Percentiles rank a stretch among this genome's conserved stretches.
These are phyloP conservation scores for Leptinotarsa defecta DNA, from an alignment of 1,140 invertebrate genomes.

Conservation along the genomic window DNA sequence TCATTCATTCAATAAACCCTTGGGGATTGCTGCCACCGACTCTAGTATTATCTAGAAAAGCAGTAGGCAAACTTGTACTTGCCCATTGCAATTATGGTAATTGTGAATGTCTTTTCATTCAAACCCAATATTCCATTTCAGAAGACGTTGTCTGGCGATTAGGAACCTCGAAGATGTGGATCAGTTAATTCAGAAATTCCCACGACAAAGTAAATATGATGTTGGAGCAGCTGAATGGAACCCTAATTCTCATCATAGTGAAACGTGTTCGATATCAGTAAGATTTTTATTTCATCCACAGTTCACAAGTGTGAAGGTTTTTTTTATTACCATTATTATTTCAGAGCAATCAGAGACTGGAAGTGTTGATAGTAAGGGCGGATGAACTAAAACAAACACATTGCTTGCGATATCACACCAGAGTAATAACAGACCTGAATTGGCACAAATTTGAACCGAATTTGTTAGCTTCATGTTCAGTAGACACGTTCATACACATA, in stretches of 20 bases:
- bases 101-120: no score
- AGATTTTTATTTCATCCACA: constrained; percentile 48
- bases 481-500: constrained; percentile 90
- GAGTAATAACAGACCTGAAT: constrained; percentile 89
- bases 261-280: constrained; percentile 89
- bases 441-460: constrained; percentile 92
- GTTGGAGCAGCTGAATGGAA: constrained; percentile 92
- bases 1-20: no score
- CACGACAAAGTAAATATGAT: constrained; percentile 91
- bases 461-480: constrained; percentile 88
- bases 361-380: constrained; percentile 77
- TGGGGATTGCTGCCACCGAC: no score
- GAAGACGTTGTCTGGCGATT: constrained; percentile 79
- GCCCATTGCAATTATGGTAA: no score
- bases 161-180: constrained; percentile 73
- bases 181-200: constrained; percentile 77
- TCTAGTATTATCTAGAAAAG: no score
- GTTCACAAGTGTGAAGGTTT: neutral
- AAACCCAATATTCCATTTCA: constrained; percentile 53
- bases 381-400: constrained; percentile 70
- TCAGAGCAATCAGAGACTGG: constrained; percentile 82
- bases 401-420: constrained; percentile 81
- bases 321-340: constrained; percentile 38
- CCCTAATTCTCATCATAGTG: constrained; percentile 74
- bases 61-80: no score